A percentile compares a stretch with the other conserved stretches of the same genome.
Evolutionary conservation across 1,140 invertebrate genomes (phyloP).

Genomic region (Acromyrmex echinatior): DNA sequence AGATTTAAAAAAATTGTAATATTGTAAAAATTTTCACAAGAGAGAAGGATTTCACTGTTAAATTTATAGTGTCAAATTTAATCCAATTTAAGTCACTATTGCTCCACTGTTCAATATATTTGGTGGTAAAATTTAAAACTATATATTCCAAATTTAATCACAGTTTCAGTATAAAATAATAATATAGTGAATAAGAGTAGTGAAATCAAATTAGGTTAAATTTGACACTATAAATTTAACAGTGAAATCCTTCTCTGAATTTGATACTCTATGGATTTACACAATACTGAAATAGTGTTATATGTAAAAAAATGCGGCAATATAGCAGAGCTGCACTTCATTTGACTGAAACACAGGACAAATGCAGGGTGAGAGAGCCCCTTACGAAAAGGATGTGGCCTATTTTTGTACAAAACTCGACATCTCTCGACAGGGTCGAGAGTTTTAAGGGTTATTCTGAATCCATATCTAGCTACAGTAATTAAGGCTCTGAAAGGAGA

Average conservation of each 20-base stretch:
- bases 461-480: slow-evolving; percentile 52
- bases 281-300: background rate
- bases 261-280: no score
- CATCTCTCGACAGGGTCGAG: slow-evolving; percentile 44
- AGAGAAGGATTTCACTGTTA: background rate
- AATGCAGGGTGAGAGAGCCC: slow-evolving; percentile 41
- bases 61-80: no score
- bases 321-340: slow-evolving; percentile 37
- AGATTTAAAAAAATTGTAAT: slow-evolving; percentile 24
- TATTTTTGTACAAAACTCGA: slow-evolving; percentile 64
- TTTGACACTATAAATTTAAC: no score
- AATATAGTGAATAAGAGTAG: no score
- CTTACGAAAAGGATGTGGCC: slow-evolving; percentile 62
- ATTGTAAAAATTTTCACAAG: slow-evolving; percentile 37
- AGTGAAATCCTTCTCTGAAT: no score
- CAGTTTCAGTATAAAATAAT: no score
- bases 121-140: no score
- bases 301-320: slow-evolving; percentile 41
- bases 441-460: slow-evolving; percentile 66
- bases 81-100: no score
- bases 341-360: slow-evolving; percentile 49
- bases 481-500: slow-evolving; percentile 60
- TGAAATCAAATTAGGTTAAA: no score
- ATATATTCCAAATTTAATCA: no score
- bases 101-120: no score